Conservation (phyloP, 2,797 vertebrate genomes). For the Apogon hyalosoma region DNA sequence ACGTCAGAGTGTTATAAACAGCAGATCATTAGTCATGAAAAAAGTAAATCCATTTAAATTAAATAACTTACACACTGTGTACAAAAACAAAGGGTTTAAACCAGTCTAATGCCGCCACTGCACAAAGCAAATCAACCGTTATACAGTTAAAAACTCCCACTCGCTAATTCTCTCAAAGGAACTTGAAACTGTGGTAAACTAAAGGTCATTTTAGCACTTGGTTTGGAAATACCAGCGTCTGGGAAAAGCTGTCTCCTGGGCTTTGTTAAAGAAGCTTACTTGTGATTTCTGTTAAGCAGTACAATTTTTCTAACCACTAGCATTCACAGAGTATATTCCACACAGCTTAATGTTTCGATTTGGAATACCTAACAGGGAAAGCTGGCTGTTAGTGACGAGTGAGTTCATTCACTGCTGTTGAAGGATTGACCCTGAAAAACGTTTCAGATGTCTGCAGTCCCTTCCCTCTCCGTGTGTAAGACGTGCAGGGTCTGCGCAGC, state of each 20-base stretch:
- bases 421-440: background rate
- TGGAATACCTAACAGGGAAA: constrained; percentile 42
- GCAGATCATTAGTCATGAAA: constrained; percentile 39
- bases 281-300: constrained; percentile 50
- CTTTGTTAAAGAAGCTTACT: constrained; percentile 68
- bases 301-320: constrained; percentile 34
- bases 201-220: constrained; percentile 66
- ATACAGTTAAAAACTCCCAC: constrained; percentile 14
- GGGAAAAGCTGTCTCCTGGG: constrained; percentile 49
- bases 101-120: constrained; percentile 24
- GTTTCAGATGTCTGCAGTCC: constrained; percentile 61
- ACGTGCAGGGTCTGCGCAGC: constrained; percentile 76
- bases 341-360: constrained; percentile 16
- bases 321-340: constrained; percentile 43
- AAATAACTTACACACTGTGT: constrained; percentile 65
- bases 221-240: constrained; percentile 71
- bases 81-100: constrained; percentile 42
- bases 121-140: constrained; percentile 41
- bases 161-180: constrained; percentile 49
- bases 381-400: constrained; percentile 63
- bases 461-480: constrained; percentile 72
- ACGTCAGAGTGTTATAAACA: constrained; percentile 59
- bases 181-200: constrained; percentile 51
- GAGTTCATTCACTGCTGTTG: constrained; percentile 43
- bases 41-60: constrained; percentile 64